phyloP scores from a whole-genome alignment of 2,888 invertebrate genomes.

The Poecilus cupreus region DNA sequence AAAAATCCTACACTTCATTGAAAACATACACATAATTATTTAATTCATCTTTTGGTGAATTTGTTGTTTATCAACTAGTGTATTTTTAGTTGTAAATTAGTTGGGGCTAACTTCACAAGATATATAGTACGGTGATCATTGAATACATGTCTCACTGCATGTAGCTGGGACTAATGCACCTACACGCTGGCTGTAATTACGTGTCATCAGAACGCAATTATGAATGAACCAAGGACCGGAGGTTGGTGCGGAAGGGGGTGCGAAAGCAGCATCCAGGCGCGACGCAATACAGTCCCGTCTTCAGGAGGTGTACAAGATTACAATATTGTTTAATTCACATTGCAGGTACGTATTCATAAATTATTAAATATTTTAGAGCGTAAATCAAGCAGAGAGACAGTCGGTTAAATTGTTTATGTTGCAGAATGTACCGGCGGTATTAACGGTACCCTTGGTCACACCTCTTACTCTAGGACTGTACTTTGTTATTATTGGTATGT shows the following conservation, averaged over 20 bases:
- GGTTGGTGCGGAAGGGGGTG: not conserved
- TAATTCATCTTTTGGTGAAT: no score
- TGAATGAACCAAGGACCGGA: not conserved
- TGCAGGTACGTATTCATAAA: no score
- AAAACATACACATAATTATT: no score
- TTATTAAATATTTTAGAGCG: no score
- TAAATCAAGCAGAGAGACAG: not conserved
- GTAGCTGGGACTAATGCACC: not conserved
- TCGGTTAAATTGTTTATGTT: not conserved
- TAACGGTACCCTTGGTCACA: constrained; percentile 17
- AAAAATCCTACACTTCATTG: no score
- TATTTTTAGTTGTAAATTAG: no score
- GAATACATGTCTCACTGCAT: not conserved
- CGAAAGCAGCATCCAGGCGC: not conserved
- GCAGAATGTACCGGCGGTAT: not conserved
- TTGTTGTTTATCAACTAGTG: no score
- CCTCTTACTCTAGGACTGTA: not conserved
- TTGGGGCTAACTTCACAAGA: no score
- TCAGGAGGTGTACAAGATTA: not conserved
- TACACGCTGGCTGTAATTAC: constrained; percentile 10
- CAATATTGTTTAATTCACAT: no score
- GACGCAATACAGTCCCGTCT: not conserved
- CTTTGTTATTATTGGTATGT: no score
- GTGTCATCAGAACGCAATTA: constrained; percentile 46
- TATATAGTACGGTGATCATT: no score